Evolutionary conservation across 2,797 vertebrate genomes (phyloP).

Genomic region (Pantherophis vulpinus): DNA sequence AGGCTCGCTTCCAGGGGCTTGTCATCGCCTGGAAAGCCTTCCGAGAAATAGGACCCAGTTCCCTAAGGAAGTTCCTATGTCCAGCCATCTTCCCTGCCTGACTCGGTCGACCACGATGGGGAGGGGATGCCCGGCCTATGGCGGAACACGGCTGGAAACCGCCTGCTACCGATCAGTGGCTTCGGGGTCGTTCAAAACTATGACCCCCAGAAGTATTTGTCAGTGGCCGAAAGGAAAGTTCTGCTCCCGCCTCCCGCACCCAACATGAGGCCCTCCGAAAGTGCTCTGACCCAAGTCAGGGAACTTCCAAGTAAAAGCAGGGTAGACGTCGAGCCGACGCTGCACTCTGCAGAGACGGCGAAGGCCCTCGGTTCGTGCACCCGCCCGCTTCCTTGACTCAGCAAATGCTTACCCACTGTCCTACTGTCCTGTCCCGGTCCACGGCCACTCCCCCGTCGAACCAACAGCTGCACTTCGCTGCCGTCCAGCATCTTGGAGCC

Average conservation of each 20-base stretch:
- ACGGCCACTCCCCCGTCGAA: not conserved
- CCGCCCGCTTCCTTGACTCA: not conserved
- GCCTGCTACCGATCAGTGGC: not conserved
- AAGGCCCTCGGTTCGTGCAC: not conserved
- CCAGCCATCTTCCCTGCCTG: not conserved
- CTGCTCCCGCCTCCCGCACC: not conserved
- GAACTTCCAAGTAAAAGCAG: not conserved
- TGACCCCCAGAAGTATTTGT: not conserved
- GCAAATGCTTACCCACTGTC: not conserved
- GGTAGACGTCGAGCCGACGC: not conserved
- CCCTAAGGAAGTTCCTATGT: not conserved
- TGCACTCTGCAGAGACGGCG: not conserved
- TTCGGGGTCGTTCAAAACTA: not conserved
- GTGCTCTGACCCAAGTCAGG: not conserved
- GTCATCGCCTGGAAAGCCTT: not conserved
- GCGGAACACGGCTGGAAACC: not conserved
- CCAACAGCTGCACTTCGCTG: not conserved
- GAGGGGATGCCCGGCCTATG: not conserved
- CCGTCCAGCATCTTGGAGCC: not conserved
- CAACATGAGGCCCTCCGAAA: not conserved
- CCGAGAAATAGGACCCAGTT: not conserved
- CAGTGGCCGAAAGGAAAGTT: not conserved
- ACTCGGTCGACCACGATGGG: not conserved
- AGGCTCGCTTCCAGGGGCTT: not conserved
- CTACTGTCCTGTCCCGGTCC: not conserved